phyloP scores from a whole-genome alignment of 1,140 invertebrate species.

The Drosophila oshimai region DNA sequence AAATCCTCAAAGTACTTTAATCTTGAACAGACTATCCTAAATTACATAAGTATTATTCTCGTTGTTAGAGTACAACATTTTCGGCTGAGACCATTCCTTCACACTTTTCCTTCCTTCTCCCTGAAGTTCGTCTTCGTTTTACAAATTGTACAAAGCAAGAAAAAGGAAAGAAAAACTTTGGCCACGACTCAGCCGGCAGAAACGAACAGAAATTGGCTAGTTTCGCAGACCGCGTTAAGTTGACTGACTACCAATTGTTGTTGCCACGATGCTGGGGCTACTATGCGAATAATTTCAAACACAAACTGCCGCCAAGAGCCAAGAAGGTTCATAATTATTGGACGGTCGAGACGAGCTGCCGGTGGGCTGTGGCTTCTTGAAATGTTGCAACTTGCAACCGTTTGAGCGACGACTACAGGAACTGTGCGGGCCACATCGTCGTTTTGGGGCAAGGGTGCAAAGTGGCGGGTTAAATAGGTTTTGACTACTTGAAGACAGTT shows the following conservation, averaged over 20 bases:
- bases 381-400: conserved; percentile 66
- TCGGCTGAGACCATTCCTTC: not conserved
- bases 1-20: too few species aligned
- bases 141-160: conserved; percentile 60
- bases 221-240: conserved; percentile 75
- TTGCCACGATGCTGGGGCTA: conserved; percentile 66
- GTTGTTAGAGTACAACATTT: not conserved
- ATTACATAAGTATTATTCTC: too few species aligned
- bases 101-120: conserved; percentile 30
- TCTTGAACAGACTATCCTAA: too few species aligned
- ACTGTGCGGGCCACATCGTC: conserved; percentile 10
- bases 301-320: conserved; percentile 72
- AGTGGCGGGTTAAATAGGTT: conserved; percentile 66
- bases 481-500: conserved; percentile 41
- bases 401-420: conserved; percentile 43
- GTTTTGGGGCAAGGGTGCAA: conserved; percentile 69
- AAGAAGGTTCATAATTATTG: conserved; percentile 78
- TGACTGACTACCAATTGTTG: conserved; percentile 79
- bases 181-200: conserved; percentile 56
- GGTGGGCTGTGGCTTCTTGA: conserved; percentile 61
- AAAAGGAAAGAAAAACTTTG: conserved; percentile 50
- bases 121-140: conserved; percentile 56
- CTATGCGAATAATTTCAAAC: conserved; percentile 76
- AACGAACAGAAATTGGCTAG: conserved; percentile 70
- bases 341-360: conserved; percentile 30